Base-by-base conservation (phyloP, 2,888 invertebrate genomes). In the Oxyscelio sp. region DNA sequence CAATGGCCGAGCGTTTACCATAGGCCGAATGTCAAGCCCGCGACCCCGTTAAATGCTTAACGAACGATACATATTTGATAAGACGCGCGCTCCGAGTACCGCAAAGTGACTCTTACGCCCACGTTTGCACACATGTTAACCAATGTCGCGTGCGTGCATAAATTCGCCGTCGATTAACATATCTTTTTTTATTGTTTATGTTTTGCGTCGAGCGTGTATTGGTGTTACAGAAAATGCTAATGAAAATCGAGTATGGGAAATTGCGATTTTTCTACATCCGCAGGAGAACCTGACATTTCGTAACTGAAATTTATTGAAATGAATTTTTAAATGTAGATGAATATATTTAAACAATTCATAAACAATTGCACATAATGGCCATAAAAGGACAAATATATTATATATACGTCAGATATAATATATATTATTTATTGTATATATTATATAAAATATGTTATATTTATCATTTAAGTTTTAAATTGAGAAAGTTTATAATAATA, bases 31-130 rank as follows among this genome's bases (percentile, higher is more conserved):
- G 83, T 79, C 68, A 79, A 73, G 70, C 83, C 65, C 66, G 74
- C 79, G 74, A 75, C 70, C 75, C 75, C 78, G 83, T 84, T 84
- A 84, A 84, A 84, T 78, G 73, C 79, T 79, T 65, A 74, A 79
- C 78, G 74, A 83, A 83, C 83, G 83, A 83, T 83, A 83, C 83
- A 83, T 83, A 83, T 83, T 83, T 83, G 83, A 83, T 83, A 79
- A 83, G 75, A 83, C 63, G 73, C 83, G 83, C 83, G 59, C 48
- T 71, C 58, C 31, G 83, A 77, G 73, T 83, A 73, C 83, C 83
- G 83, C 83, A 83, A 78, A 83, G 68, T 59, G 78, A 83, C 83
- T 74, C 81, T 71, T 63, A 83, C 83, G 78, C 83, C 83, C 79
- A 79, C 83, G 78, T 78, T 78, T 24, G 68, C 79, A 74, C 70